Evolutionary conservation across 64 coral and sea anemone species (phyloP).

Genomic region (Dendronephthya gigantea): DNA sequence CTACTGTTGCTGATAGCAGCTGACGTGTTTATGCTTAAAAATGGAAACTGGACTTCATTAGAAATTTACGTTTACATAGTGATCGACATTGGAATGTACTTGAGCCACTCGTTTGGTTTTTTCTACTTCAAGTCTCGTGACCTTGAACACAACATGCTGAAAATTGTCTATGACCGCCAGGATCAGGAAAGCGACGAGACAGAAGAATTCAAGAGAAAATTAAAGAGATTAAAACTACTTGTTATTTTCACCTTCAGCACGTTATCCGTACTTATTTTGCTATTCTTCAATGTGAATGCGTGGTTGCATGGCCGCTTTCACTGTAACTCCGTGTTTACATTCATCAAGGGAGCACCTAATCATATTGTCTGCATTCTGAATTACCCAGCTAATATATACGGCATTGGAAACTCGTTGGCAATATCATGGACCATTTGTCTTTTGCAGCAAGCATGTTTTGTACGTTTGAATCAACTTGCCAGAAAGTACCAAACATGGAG

Average conservation of each 20-base stretch:
- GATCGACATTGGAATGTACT: slow-evolving; percentile 56
- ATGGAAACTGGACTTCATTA: slow-evolving; percentile 39
- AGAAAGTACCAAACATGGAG: slow-evolving; percentile 37
- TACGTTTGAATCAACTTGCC: slow-evolving; percentile 16
- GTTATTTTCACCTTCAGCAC: slow-evolving; percentile 32
- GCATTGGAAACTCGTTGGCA: slow-evolving; percentile 47
- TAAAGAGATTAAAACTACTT: slow-evolving; percentile 31
- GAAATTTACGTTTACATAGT: slow-evolving; percentile 47
- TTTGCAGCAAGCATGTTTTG: slow-evolving; percentile 49
- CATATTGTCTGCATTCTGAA: slow-evolving; percentile 52
- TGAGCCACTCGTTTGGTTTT: slow-evolving; percentile 49
- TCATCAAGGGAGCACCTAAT: slow-evolving; percentile 38
- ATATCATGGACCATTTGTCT: slow-evolving; percentile 62
- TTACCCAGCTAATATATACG: slow-evolving; percentile 60
- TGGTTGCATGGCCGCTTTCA: slow-evolving; percentile 41
- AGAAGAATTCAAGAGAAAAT: background rate
- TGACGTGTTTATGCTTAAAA: slow-evolving; percentile 10
- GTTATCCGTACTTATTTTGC: slow-evolving; percentile 15
- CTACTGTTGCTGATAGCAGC: slow-evolving; percentile 24
- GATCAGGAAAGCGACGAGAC: background rate
- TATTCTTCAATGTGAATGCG: slow-evolving; percentile 50
- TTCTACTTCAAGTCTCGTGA: slow-evolving; percentile 58
- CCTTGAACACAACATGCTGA: slow-evolving; percentile 43
- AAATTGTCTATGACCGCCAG: slow-evolving; percentile 10
- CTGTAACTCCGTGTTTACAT: slow-evolving; percentile 48